Evolutionary conservation across 2,888 invertebrate species (phyloP), one percentile per base, ranked within the genome.

Genomic region (Synergus gifuensis): DNA sequence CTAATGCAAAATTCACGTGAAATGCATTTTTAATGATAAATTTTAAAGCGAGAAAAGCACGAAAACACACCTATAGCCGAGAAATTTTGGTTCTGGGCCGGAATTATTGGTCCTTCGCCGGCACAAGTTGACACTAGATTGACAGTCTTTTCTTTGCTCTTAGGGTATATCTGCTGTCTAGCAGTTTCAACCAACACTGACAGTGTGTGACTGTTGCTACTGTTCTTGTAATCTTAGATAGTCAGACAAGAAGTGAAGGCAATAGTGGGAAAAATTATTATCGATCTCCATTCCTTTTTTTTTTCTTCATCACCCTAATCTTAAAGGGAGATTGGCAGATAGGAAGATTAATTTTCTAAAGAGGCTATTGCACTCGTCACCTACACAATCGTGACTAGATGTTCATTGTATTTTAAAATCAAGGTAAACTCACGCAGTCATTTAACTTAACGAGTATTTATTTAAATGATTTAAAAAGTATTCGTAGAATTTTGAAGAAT

Each of bases 251-350:
- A 7, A 69, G 49, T 28, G 69, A 49, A 36, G 28, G 69, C 69
- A 69, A 69, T 44, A 66, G 66, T 54, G 69, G 69, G 69, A 69
- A 49, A 69, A 28, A 36, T 69, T 69, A 69, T 49, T 69, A 36
- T 36, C 28, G 49, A 69, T 36, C 46, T 49, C 14, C 16, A 49
- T 46, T 28, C 28, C 49, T 2, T 28, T 46, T 69, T 46, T 49
- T 69, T 46, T 49, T 49, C 16, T 69, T 49, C 18, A 42, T 44
- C 66, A 42, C 11, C 67, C 44, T 11, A 42, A 66, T 42, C 40
- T n/a, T 42, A 7, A 42, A 9, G 42, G 42, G 9, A 42, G 42
- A 42, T 42, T 42, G 28, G 28, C 28, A 28, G 3, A 28, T 28
- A 5, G 11, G 11, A 44, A 44, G 44, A 44, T 44, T 44, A 11